phyloP scores from a whole-genome alignment of 2,797 vertebrate genomes.

The Dromococcyx pavoninus region DNA sequence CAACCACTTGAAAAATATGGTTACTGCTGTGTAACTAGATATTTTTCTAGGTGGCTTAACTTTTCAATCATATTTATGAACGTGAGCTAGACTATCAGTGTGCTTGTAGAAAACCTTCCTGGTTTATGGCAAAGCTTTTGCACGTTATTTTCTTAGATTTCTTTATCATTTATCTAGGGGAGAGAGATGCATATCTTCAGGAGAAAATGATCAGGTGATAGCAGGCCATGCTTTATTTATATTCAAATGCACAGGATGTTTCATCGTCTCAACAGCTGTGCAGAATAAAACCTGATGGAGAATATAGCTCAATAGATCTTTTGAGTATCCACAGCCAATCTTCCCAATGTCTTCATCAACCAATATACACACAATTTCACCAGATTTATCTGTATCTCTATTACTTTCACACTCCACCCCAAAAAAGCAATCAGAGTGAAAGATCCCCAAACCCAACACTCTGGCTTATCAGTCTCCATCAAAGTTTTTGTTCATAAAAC shows the following conservation, averaged over 20 bases:
- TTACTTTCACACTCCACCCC: not conserved
- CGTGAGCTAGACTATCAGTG: not conserved
- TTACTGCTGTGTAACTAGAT: not conserved
- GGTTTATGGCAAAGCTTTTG: not conserved
- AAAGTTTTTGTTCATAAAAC: not conserved
- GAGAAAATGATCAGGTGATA: not conserved
- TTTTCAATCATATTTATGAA: constrained; percentile 15
- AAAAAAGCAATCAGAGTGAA: not conserved
- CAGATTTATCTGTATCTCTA: not conserved
- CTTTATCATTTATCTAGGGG: not conserved
- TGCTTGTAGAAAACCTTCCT: not conserved
- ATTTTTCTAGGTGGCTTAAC: not conserved
- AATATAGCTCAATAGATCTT: not conserved
- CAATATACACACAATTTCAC: not conserved
- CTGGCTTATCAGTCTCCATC: not conserved
- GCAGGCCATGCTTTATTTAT: not conserved
- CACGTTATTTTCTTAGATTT: not conserved
- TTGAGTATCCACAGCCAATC: not conserved
- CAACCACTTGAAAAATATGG: not conserved
- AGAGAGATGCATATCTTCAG: not conserved
- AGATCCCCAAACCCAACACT: not conserved
- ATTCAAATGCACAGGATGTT: not conserved
- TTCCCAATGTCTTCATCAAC: not conserved
- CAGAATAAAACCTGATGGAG: constrained; percentile 1
- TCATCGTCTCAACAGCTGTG: not conserved